These are phyloP conservation scores for Lonchura striata DNA, from an alignment of 2,113 vertebrate genomes.

Conservation along the genomic window DNA sequence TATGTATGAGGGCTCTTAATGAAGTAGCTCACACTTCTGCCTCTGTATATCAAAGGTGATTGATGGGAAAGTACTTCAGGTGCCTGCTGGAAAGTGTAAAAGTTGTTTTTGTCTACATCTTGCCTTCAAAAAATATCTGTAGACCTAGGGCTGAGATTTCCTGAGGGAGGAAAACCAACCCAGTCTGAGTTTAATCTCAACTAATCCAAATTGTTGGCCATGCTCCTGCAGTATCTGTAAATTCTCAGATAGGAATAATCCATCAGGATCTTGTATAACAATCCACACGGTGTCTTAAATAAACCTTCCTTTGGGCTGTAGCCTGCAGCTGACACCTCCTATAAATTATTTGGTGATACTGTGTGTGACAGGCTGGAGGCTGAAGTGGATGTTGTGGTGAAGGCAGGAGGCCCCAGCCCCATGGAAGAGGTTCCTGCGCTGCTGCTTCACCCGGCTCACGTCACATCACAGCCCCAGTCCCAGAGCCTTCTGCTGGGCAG, in stretches of 20 bases:
- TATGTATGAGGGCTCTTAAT: conserved; percentile 71
- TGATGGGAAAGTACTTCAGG: conserved; percentile 61
- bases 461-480: not conserved
- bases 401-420: not conserved
- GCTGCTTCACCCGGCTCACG: rapidly evolving
- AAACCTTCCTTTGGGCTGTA: conserved; percentile 19
- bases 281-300: conserved; percentile 40
- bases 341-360: conserved; percentile 7
- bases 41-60: conserved; percentile 59
- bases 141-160: conserved; percentile 31
- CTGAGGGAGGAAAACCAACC: conserved; percentile 31
- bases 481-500: not conserved
- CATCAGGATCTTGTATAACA: conserved; percentile 49
- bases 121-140: not conserved
- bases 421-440: not conserved
- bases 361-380: not conserved
- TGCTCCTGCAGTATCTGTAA: conserved; percentile 49
- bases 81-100: conserved; percentile 24
- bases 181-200: conserved; percentile 49
- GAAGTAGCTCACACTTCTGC: conserved; percentile 70
- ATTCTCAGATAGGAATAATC: conserved; percentile 59
- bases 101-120: conserved; percentile 15
- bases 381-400: not conserved
- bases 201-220: conserved; percentile 59
- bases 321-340: conserved; percentile 30